These are phyloP conservation scores for Coregonus ussuriensis DNA, from an alignment of 2,797 vertebrate species.

Conservation along the genomic window DNA sequence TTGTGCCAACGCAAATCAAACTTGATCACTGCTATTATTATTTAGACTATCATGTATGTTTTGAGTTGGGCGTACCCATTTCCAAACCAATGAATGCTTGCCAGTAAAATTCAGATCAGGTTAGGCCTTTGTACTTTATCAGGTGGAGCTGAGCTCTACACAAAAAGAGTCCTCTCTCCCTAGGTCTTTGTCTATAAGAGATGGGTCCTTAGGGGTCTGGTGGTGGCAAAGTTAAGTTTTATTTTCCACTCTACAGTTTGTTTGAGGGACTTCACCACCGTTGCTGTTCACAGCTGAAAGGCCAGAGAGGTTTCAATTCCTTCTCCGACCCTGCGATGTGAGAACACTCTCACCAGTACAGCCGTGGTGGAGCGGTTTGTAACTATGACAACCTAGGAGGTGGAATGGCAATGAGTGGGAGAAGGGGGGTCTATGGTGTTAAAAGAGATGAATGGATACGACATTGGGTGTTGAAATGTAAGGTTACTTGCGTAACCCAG, in stretches of 20 bases:
- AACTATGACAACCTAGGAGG: background rate
- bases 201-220: background rate
- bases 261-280: background rate
- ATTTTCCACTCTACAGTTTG: slow-evolving; percentile 9
- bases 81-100: background rate
- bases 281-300: slow-evolving; percentile 53
- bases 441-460: background rate
- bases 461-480: background rate
- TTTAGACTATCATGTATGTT: background rate
- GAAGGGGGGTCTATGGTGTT: background rate
- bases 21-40: background rate
- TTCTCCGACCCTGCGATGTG: slow-evolving; percentile 29
- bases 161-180: background rate
- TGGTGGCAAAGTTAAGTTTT: background rate
- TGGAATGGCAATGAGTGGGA: background rate
- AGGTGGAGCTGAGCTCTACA: background rate
- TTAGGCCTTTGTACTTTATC: background rate
- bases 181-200: background rate
- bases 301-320: slow-evolving; percentile 66
- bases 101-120: background rate
- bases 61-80: background rate
- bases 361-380: background rate
- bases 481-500: background rate
- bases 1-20: background rate
- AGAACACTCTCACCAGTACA: slow-evolving; percentile 37